Percentiles rank a stretch among this genome's conserved stretches.
Conservation (phyloP, 2,113 vertebrate genomes). For the Chrysemys picta region DNA sequence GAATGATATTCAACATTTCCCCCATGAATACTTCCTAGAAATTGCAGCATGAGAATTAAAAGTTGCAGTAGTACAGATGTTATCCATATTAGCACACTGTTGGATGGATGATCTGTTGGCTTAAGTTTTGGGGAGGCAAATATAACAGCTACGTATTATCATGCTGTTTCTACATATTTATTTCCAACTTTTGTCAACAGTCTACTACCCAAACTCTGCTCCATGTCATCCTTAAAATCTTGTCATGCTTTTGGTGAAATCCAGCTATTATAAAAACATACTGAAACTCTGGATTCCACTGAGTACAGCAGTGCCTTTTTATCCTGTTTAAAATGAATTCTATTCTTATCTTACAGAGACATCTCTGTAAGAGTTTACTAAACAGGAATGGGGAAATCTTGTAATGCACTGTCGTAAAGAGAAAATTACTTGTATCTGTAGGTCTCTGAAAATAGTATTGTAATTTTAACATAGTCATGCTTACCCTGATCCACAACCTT, state of each 20-base stretch:
- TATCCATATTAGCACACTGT: rapidly evolving
- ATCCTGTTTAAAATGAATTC: background rate
- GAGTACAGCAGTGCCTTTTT: background rate
- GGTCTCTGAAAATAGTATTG: background rate
- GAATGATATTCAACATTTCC: background rate
- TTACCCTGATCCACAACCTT: background rate
- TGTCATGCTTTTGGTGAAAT: background rate
- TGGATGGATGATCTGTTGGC: background rate
- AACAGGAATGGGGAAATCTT: background rate
- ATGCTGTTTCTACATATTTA: background rate
- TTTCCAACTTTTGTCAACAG: background rate
- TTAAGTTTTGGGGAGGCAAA: background rate
- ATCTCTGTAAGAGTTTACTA: background rate
- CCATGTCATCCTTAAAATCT: background rate
- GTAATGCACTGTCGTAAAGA: background rate
- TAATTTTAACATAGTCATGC: background rate
- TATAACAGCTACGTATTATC: background rate
- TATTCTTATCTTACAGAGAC: background rate
- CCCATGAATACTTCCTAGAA: background rate
- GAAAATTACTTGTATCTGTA: background rate
- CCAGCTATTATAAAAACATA: background rate
- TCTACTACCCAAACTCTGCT: background rate
- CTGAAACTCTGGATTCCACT: background rate
- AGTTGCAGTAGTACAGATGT: background rate
- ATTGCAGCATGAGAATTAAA: background rate